Conservation (phyloP, 2,888 invertebrate species). For the Eupithecia insigniata region DNA sequence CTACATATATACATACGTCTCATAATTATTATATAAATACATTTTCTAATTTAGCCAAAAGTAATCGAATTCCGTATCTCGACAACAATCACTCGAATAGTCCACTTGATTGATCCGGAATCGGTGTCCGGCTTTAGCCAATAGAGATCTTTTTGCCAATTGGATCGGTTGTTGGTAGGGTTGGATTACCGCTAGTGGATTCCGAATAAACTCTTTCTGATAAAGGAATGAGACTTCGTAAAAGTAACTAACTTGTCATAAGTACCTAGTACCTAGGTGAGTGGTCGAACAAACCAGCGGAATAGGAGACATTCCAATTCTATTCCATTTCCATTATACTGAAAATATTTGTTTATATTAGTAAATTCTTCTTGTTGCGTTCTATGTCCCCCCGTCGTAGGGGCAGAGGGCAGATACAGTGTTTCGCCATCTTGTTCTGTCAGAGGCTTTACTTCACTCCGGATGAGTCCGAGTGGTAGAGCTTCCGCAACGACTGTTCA, state of each 20-base stretch:
- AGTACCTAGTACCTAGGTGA: neutral
- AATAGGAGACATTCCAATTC: neutral
- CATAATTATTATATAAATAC: neutral
- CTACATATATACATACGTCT: too few relatives aligned
- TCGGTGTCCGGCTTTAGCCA: conserved; percentile 69
- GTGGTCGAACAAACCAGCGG: neutral
- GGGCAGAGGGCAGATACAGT: too few relatives aligned
- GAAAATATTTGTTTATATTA: too few relatives aligned
- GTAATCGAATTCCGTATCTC: conserved; percentile 50
- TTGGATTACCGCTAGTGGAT: conserved; percentile 62
- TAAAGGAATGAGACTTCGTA: conserved; percentile 19
- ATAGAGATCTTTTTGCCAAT: conserved; percentile 76
- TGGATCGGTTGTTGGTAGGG: conserved; percentile 58
- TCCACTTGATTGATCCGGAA: conserved; percentile 68
- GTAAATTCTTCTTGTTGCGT: too few relatives aligned
- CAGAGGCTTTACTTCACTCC: too few relatives aligned
- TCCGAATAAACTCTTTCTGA: conserved; percentile 39
- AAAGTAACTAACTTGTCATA: conserved; percentile 6
- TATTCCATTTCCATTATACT: neutral
- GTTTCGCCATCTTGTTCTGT: too few relatives aligned
- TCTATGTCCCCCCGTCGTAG: too few relatives aligned
- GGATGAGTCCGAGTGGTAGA: too few relatives aligned
- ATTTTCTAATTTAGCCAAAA: conserved; percentile 23
- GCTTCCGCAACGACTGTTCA: too few relatives aligned
- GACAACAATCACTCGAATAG: conserved; percentile 66